A percentile compares a stretch with the other conserved stretches of the same genome.
Evolutionary conservation across 2,888 invertebrate species (phyloP).

Genomic region (Rotaria magnacalcarata): DNA sequence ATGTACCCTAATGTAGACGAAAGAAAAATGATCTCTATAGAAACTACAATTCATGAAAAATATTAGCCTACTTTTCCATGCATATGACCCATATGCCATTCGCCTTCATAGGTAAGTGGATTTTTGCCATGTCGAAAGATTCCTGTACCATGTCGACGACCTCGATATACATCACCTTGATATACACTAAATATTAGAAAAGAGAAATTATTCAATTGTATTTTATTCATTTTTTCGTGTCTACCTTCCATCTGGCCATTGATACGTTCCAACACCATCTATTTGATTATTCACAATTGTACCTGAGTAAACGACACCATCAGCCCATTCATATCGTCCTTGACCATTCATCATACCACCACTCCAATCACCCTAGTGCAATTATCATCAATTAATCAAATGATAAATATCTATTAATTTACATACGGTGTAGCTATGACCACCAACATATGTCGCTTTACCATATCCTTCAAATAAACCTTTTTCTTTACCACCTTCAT

Average conservation of each 20-base stretch:
- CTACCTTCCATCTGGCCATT: slow-evolving; percentile 55
- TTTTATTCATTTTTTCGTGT: not conserved
- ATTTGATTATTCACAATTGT: slow-evolving; percentile 57
- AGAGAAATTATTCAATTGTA: no score
- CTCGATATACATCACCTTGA: slow-evolving; percentile 57
- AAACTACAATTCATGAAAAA: not conserved
- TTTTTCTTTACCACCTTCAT: slow-evolving; percentile 54
- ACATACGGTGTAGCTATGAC: slow-evolving; percentile 55
- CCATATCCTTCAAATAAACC: slow-evolving; percentile 58
- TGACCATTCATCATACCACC: slow-evolving; percentile 59
- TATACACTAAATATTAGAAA: slow-evolving; percentile 51
- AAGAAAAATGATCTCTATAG: not conserved
- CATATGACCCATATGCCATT: slow-evolving; percentile 56
- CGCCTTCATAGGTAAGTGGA: slow-evolving; percentile 54
- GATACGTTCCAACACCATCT: slow-evolving; percentile 57
- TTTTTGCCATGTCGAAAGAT: slow-evolving; percentile 52
- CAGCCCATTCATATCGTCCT: slow-evolving; percentile 57
- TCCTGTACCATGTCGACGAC: slow-evolving; percentile 57
- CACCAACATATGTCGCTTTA: slow-evolving; percentile 53
- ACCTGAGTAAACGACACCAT: slow-evolving; percentile 58
- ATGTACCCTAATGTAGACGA: slow-evolving; percentile 52
- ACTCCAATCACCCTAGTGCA: slow-evolving; percentile 55
- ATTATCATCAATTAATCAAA: slow-evolving; percentile 36
- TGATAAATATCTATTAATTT: not conserved
- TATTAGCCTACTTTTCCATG: slow-evolving; percentile 54